A percentile compares a stretch with the other conserved stretches of the same genome.
These are phyloP conservation scores for Heteromormyrus szaboi DNA, from an alignment of 2,797 vertebrate genomes.

Conservation along the genomic window DNA sequence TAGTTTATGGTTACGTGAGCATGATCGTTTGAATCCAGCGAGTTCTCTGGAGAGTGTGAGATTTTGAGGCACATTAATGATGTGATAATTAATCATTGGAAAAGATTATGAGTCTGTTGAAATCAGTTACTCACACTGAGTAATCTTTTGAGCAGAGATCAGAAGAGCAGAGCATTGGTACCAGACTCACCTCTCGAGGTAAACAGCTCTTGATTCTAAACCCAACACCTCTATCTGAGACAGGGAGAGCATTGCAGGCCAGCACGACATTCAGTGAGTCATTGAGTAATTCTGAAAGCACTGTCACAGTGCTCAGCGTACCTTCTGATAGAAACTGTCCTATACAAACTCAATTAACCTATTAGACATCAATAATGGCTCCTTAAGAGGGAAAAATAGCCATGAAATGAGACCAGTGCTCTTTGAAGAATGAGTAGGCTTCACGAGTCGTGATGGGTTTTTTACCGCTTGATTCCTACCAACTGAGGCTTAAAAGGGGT, in stretches of 20 bases:
- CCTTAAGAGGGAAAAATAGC: slow-evolving; percentile 4
- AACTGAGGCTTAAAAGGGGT: background rate
- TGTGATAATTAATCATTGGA: background rate
- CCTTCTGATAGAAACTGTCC: background rate
- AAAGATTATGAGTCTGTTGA: background rate
- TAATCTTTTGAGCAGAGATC: background rate
- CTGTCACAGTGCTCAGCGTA: background rate
- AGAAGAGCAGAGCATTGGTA: background rate
- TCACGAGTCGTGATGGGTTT: background rate
- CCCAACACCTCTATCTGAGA: background rate
- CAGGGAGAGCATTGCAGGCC: background rate
- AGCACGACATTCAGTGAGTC: background rate
- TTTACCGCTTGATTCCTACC: background rate
- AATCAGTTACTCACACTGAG: background rate
- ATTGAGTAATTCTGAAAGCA: slow-evolving; percentile 1
- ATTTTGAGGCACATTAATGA: background rate
- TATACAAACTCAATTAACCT: background rate
- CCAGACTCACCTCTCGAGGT: background rate
- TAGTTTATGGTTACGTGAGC: background rate
- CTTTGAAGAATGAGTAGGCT: background rate
- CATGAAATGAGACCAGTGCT: background rate
- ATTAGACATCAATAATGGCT: slow-evolving; percentile 1
- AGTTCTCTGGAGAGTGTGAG: background rate
- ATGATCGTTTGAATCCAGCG: background rate
- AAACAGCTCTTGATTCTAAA: background rate